phyloP scores from a whole-genome alignment of 2,797 vertebrate genomes.

The Emys orbicularis region DNA sequence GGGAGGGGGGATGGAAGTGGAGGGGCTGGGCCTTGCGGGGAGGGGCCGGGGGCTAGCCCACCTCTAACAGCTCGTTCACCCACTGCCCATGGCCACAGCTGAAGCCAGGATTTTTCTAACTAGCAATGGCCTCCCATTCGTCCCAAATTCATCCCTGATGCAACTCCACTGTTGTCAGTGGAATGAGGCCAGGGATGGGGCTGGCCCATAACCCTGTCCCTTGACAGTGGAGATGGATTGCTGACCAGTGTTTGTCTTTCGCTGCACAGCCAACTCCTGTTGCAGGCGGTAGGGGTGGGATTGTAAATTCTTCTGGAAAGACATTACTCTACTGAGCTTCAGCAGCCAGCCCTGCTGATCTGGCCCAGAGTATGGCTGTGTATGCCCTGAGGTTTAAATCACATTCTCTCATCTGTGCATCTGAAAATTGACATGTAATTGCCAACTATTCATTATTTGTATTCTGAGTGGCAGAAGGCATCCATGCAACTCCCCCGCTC shows the following conservation, averaged over 20 bases:
- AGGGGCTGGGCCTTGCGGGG: too few species aligned
- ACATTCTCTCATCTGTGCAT: too few species aligned
- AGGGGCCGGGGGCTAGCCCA: not conserved
- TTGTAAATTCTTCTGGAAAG: not conserved
- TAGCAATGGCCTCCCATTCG: not conserved
- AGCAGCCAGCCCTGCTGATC: too few species aligned
- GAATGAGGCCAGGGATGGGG: not conserved
- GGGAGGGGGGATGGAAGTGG: too few species aligned
- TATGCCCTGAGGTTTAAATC: not conserved
- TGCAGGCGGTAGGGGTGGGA: not conserved
- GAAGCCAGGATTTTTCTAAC: not conserved
- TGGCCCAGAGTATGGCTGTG: too few species aligned
- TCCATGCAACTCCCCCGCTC: not conserved
- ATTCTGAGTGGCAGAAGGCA: not conserved
- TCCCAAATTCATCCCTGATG: not conserved
- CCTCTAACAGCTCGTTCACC: not conserved
- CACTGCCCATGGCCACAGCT: too few species aligned
- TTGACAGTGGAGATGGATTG: not conserved
- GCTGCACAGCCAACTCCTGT: not conserved
- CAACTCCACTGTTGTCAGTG: not conserved
- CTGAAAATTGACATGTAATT: too few species aligned
- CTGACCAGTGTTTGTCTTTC: not conserved
- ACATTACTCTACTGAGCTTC: not conserved
- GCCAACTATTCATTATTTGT: not conserved
- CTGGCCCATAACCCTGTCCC: too few species aligned